phyloP scores from a whole-genome alignment of 2,797 vertebrate species.

The Tenualosa thibaudeaui region DNA sequence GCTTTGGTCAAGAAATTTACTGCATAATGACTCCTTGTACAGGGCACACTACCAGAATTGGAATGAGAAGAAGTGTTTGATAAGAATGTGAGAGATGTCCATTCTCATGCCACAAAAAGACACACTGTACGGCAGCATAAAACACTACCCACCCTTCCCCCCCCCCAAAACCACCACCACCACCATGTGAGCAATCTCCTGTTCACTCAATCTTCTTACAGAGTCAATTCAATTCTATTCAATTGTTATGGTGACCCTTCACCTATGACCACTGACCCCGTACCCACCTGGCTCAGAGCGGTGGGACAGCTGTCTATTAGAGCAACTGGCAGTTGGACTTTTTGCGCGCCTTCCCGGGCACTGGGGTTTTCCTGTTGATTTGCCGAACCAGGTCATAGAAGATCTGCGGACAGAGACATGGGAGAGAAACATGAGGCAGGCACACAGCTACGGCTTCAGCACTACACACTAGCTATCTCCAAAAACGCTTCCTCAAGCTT shows the following conservation, averaged over 20 bases:
- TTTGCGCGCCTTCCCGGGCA: conserved; percentile 87
- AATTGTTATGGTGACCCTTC: neutral
- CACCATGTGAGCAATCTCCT: neutral
- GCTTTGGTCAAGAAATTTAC: no score
- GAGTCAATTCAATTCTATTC: neutral
- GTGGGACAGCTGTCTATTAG: conserved; percentile 84
- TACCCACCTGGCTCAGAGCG: conserved; percentile 87
- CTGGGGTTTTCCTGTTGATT: conserved; percentile 93
- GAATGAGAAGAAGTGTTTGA: no score
- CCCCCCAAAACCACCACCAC: no score
- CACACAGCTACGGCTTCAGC: neutral
- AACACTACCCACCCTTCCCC: no score
- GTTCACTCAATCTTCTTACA: neutral
- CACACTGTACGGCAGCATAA: no score
- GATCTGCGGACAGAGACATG: conserved; percentile 68
- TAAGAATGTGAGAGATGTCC: no score
- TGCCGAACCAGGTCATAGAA: conserved; percentile 92
- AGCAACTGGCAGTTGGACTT: conserved; percentile 89
- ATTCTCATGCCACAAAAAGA: no score
- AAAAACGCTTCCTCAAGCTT: neutral
- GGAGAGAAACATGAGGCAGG: neutral
- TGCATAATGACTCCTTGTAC: no score
- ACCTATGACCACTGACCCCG: neutral
- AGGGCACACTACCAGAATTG: no score
- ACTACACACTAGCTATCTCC: neutral